Evolutionary conservation across 2,888 invertebrate species (phyloP), one percentile per base, ranked within the genome.

Genomic region (Pseudococcus jackbeardsleyi): DNA sequence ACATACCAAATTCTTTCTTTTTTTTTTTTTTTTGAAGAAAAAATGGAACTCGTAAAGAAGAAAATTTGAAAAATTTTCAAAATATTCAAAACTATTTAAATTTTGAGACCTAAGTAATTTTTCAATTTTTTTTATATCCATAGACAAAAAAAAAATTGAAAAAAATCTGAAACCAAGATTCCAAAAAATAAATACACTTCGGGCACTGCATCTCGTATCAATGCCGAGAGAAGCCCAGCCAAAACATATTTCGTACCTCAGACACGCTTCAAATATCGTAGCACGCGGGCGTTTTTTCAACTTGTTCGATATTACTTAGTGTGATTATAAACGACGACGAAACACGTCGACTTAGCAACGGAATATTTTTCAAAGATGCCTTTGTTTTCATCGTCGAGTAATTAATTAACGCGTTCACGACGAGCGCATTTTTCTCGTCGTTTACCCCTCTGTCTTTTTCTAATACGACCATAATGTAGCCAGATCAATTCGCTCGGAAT

Each of bases 361-460:
- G 19, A 59, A 59, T 59, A 59, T 59, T 59, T 19, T 59, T 59
- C 59, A 59, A 19, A 59, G n/a, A 59, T 59, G n/a, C 19, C 59
- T 59, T 59, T 59, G 59, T 59, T 59, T 59, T 59, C 59, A 59
- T 59, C 59, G 59, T 59, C 59, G 59, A 59, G 19, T 59, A 59
- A 59, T 59, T 59, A 59, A 59, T 59, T 59, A 59, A 59, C n/a
- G 19, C 59, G 59, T 59, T 59, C 19, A 19, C 54, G 54, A 54
- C 54, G 59, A 59, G 59, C 59, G 19, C 19, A 59, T 59, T 59
- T 59, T 7, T n/a, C 59, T 19, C 59, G 11, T 19, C 59, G 5
- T 11, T 59, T n/a, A 54, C 15, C 19, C 59, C 19, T 59, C 59
- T 59, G 15, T 17, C 50, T 4, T 4, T 17, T 46, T 8, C 46